These are phyloP conservation scores for Odontomyia ornata DNA, from an alignment of 2,888 invertebrate genomes.

Conservation along the genomic window DNA sequence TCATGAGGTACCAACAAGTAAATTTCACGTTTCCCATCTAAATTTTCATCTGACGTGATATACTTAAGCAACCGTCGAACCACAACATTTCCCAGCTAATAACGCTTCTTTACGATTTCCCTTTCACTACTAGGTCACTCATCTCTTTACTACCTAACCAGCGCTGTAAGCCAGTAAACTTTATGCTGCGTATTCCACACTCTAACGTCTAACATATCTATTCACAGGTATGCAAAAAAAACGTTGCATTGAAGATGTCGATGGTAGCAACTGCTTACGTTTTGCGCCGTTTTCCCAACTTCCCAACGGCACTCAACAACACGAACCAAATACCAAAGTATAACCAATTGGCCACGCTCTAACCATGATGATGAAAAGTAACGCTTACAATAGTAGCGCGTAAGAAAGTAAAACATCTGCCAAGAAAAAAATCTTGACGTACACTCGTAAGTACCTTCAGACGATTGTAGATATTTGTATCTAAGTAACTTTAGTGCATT, in stretches of 20 bases:
- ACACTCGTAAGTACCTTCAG: not conserved
- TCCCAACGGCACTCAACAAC: not conserved
- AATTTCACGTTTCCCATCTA: too few relatives aligned
- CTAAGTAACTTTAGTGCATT: constrained; percentile 4
- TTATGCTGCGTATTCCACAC: not conserved
- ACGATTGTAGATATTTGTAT: not conserved
- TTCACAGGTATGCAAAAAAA: not conserved
- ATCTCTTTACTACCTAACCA: not conserved
- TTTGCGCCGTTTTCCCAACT: not conserved
- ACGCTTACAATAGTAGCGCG: not conserved
- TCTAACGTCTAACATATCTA: too few relatives aligned
- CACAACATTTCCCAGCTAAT: not conserved
- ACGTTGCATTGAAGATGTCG: not conserved
- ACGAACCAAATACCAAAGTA: constrained; percentile 8
- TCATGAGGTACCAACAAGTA: too few relatives aligned
- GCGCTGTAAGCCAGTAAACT: not conserved
- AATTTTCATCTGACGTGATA: too few relatives aligned
- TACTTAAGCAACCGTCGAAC: too few relatives aligned
- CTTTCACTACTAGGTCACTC: constrained; percentile 28
- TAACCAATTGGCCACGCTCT: not conserved
- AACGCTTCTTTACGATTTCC: constrained; percentile 8
- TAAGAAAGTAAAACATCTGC: constrained; percentile 31
- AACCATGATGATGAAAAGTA: constrained; percentile 5
- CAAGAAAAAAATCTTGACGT: not conserved
- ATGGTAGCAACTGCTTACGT: not conserved